Evolutionary conservation across 2,797 vertebrate species (phyloP), one percentile per base, ranked within the genome.

Genomic region (Gorsachius magnificus): DNA sequence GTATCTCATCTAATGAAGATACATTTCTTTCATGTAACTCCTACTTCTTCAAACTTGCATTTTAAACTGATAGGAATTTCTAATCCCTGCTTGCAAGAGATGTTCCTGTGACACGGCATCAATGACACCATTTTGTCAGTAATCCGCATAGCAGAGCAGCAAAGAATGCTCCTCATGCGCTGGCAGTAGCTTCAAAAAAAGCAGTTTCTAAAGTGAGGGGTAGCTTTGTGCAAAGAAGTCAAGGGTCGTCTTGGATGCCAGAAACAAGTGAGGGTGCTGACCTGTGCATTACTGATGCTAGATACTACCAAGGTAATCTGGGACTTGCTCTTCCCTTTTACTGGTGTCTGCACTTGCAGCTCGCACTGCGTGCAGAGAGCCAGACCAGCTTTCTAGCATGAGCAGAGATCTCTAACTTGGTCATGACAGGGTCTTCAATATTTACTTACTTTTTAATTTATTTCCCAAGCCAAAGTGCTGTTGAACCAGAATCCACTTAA

Each of bases 381-480:
- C 83, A 76, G 65, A 29, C 21, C 2, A 0, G 64, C 69, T 43
- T 83, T 64, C 17, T 63, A 60, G 71, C 3, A 0, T 3, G 26
- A 77, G 68, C 43, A 24, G 43, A n/a, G 46, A 60, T 69, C 51
- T 71, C 68, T 35, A 36, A 4, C 56, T 74, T 0, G 0, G 14
- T 28, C 81, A 66, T 95, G 88, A 64, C 70, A 85, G 80, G 10
- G 19, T 80, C 57, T 96, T 90, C 64, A 43, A 1, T 84, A 80
- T 79, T 91, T 89, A 82, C 65, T 91, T 78, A 54, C 41, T 83
- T 75, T 60, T 50, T 45, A 68, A 94, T 94, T 94, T 93, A 63
- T 83, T 90, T 96, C 66, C 46, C 28, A 65, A 88, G 58, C 87
- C 21, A 10, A 86, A 95, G 84, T 78, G 79, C 82, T 92, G 60